phyloP scores from a whole-genome alignment of 2,888 invertebrate species.

The Apodemia mormo region DNA sequence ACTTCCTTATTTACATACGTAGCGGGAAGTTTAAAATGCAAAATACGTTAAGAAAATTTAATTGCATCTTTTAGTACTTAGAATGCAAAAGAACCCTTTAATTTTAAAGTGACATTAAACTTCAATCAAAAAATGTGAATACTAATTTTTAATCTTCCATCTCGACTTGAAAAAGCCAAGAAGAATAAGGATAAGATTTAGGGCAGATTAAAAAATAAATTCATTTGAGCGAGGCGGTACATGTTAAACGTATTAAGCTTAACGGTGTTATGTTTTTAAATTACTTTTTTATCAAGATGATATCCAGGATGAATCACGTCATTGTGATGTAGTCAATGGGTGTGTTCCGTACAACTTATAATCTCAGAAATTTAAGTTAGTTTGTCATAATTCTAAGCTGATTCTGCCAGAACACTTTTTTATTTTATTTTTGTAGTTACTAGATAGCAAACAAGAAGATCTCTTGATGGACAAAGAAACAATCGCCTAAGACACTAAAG shows the following conservation, averaged over 20 bases:
- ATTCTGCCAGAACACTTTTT: too few relatives aligned
- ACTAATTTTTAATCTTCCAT: neutral
- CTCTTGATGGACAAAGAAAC: too few relatives aligned
- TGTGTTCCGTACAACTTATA: too few relatives aligned
- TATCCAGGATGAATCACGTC: slow-evolving; percentile 4
- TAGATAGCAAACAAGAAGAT: too few relatives aligned
- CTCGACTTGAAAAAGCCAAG: neutral
- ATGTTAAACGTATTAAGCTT: neutral
- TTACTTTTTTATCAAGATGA: slow-evolving; percentile 10
- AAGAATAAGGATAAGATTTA: slow-evolving; percentile 10
- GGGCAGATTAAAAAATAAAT: slow-evolving; percentile 3
- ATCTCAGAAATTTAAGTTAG: too few relatives aligned
- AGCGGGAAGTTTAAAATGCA: too few relatives aligned
- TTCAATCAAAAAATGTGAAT: neutral
- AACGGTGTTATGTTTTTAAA: slow-evolving; percentile 8
- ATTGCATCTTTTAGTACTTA: too few relatives aligned
- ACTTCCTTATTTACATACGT: too few relatives aligned
- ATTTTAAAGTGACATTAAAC: neutral
- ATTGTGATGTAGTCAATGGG: neutral
- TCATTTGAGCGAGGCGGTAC: neutral
- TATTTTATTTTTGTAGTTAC: too few relatives aligned
- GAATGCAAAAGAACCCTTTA: neutral
- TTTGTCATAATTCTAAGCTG: too few relatives aligned
- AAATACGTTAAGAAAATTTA: too few relatives aligned
- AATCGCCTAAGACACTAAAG: too few relatives aligned